These are phyloP conservation scores for Phoebastria nigripes DNA, from an alignment of 2,797 vertebrate species.

Conservation along the genomic window DNA sequence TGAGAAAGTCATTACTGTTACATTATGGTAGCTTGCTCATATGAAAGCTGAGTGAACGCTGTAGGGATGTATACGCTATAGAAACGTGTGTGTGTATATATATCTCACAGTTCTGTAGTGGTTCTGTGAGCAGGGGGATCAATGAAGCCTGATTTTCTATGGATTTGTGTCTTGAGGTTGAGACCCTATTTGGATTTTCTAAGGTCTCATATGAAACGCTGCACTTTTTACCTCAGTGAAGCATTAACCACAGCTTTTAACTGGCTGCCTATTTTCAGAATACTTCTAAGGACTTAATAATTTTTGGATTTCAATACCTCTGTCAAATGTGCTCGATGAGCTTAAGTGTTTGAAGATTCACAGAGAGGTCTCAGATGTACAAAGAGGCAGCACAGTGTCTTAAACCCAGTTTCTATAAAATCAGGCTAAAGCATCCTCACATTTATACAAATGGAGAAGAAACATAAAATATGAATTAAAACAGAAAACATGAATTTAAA, in stretches of 20 bases:
- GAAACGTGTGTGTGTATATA: background rate
- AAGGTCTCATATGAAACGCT: background rate
- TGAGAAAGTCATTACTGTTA: background rate
- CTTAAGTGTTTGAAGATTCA: background rate
- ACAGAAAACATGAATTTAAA: background rate
- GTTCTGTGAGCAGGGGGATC: background rate
- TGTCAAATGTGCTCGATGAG: background rate
- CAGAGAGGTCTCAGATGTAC: background rate
- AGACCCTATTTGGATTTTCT: background rate
- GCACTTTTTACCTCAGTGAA: conserved; percentile 20
- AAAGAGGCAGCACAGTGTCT: background rate
- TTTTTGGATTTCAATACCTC: background rate
- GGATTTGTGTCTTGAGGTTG: conserved; percentile 36
- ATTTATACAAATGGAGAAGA: background rate
- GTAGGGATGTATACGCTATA: background rate
- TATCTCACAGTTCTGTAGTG: background rate
- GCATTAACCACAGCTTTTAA: background rate
- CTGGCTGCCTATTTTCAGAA: background rate
- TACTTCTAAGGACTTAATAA: background rate
- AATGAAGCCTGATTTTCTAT: conserved; percentile 13
- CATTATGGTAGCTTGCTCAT: background rate
- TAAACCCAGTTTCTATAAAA: background rate
- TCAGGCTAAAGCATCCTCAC: background rate
- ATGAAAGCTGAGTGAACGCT: background rate
- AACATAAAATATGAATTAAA: background rate